A percentile compares a stretch with the other conserved stretches of the same genome.
Conservation (phyloP, 2,888 invertebrate species). For the Stratiomys singularior region DNA sequence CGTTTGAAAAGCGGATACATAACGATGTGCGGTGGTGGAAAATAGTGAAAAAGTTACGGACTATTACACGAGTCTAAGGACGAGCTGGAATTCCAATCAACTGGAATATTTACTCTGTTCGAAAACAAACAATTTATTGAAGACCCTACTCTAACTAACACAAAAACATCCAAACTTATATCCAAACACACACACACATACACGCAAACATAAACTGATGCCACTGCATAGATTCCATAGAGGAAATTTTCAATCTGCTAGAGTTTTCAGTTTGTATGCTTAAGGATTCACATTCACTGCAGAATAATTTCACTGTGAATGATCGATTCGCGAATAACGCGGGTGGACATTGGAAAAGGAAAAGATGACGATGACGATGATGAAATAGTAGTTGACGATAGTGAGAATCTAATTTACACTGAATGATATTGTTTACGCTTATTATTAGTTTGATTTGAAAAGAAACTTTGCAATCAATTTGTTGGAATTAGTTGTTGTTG, state of each 20-base stretch:
- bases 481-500: too few relatives aligned
- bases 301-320: constrained; percentile 25
- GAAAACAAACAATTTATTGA: constrained; percentile 40
- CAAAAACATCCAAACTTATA: not conserved
- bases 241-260: constrained; percentile 34
- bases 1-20: not conserved
- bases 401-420: too few relatives aligned
- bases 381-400: too few relatives aligned
- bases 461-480: too few relatives aligned
- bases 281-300: constrained; percentile 28
- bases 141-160: not conserved
- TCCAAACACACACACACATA: not conserved
- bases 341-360: too few relatives aligned
- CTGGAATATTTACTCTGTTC: constrained; percentile 38
- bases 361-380: too few relatives aligned
- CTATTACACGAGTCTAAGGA: not conserved
- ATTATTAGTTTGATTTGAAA: too few relatives aligned
- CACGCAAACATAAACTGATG: not conserved
- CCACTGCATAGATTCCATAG: not conserved
- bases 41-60: not conserved
- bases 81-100: constrained; percentile 24
- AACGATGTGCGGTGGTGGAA: not conserved
- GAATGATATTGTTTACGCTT: too few relatives aligned
- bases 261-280: constrained; percentile 38
- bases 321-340: not conserved